Conservation (phyloP, 2,888 invertebrate species). For the Cenopis cana region DNA sequence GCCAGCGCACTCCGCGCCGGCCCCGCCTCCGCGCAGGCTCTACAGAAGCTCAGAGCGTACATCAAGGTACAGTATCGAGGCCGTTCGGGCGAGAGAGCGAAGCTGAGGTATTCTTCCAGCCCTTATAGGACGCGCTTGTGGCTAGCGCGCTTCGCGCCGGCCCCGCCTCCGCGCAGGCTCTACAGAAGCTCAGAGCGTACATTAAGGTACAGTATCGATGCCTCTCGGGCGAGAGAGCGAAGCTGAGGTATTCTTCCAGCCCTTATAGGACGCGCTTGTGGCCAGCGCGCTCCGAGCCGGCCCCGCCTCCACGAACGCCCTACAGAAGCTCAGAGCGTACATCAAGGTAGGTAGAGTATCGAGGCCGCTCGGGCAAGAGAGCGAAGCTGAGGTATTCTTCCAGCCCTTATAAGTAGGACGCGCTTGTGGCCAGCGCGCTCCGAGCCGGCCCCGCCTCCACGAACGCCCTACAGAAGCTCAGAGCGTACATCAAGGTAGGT, state of each 20-base stretch:
- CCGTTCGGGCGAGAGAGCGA: not conserved
- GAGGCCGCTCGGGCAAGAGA: not conserved
- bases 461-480: no score
- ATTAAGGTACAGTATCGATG: conserved; percentile 56
- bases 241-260: no score
- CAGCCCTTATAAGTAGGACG: no score
- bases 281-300: no score
- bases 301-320: conserved; percentile 52
- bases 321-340: conserved; percentile 69
- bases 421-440: no score
- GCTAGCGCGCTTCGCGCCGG: no score
- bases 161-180: conserved; percentile 52
- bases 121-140: no score
- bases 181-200: conserved; percentile 69
- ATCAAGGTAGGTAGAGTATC: conserved; percentile 59
- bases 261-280: no score
- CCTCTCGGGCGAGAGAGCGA: not conserved
- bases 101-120: no score
- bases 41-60: conserved; percentile 69
- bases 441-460: no score
- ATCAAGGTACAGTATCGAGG: conserved; percentile 57
- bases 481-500: conserved; percentile 59
- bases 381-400: not conserved
- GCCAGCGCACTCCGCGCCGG: no score
- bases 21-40: conserved; percentile 52